Base-by-base conservation (phyloP, 2,797 vertebrate genomes). In the Tokudaia tokunoshimensis region DNA sequence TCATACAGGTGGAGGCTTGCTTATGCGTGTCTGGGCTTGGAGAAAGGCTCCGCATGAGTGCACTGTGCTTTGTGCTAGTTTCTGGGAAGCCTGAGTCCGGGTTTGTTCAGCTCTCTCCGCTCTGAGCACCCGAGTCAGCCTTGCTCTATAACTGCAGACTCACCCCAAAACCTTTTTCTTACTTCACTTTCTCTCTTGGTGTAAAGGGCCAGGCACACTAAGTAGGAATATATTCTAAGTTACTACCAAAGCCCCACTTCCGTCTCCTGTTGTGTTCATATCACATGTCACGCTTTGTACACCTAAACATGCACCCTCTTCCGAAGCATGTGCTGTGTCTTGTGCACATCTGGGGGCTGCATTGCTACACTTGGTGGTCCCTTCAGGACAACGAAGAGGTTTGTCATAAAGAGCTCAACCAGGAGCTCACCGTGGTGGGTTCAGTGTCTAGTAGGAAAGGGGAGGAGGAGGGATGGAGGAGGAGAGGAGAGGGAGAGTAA, bases 41-140 rank as follows among this genome's bases (percentile, higher is more conserved):
- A 72, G 76, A 63, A 7, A 3, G 15, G 13, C 13, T 47, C 79
- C 7, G 0, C 0, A 0, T 2, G 34, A 15, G 10, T 0, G 0
- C 7, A 0, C 19, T 52, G 44, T 29, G 29, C 5, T 52, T 15
- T 34, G 13, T 37, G 1, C 29, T 31, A 1, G 34, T 76, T 85
- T 72, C 29, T 7, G n/a, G 31, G 44, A 50, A 14, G 17, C 0
- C 72, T 19, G 2, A 4, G 3, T 15, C 79, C 89, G 72, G 29
- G 29, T 65, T 72, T 78, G 31, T 2, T 37, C 5, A 2, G 11
- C 37, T 88, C 10, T 24, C 1, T 37, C 5, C 1, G 8, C 37
- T 91, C 10, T 19, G 50, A 89, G 2, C 34, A 41, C 41, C 82
- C 5, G 22, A 24, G 4, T 57, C 41, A 13, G 15, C 20, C 34